phyloP scores from a whole-genome alignment of 2,888 invertebrate species.

The Drosophila siamana region DNA sequence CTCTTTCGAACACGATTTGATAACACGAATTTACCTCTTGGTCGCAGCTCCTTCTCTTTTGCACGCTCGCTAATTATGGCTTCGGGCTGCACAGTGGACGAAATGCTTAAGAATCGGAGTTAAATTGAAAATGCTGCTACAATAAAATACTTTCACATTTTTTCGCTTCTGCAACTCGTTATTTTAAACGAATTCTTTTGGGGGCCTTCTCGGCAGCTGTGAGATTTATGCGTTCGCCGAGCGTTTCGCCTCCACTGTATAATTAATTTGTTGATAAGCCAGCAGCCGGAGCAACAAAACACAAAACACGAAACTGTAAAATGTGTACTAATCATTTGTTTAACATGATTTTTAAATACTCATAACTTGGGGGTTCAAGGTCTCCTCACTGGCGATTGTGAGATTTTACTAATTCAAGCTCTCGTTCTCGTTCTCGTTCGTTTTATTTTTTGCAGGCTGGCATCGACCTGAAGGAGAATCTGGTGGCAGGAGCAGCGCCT shows the following conservation, averaged over 20 bases:
- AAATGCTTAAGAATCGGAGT: neutral
- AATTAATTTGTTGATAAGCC: constrained; percentile 32
- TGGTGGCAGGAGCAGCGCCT: constrained; percentile 92
- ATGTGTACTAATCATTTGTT: constrained; percentile 81
- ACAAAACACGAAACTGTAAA: constrained; percentile 41
- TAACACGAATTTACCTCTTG: constrained; percentile 6
- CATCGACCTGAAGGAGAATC: constrained; percentile 94
- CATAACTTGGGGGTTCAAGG: constrained; percentile 79
- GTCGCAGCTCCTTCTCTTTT: neutral
- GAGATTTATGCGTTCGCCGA: neutral
- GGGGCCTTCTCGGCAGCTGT: neutral
- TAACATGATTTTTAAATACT: constrained; percentile 80
- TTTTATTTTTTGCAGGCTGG: constrained; percentile 89
- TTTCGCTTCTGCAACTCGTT: too few relatives aligned
- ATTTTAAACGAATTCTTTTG: too few relatives aligned
- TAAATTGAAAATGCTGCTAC: neutral
- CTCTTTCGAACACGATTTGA: neutral
- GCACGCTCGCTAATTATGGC: neutral
- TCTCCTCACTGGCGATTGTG: constrained; percentile 44
- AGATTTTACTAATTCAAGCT: neutral
- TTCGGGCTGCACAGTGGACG: neutral
- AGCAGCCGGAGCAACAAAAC: constrained; percentile 5
- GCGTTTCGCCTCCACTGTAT: neutral
- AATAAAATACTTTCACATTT: neutral
- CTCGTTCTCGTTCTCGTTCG: too few relatives aligned